Evolutionary conservation across 2,113 vertebrate species (phyloP).

Genomic region (Conger conger): DNA sequence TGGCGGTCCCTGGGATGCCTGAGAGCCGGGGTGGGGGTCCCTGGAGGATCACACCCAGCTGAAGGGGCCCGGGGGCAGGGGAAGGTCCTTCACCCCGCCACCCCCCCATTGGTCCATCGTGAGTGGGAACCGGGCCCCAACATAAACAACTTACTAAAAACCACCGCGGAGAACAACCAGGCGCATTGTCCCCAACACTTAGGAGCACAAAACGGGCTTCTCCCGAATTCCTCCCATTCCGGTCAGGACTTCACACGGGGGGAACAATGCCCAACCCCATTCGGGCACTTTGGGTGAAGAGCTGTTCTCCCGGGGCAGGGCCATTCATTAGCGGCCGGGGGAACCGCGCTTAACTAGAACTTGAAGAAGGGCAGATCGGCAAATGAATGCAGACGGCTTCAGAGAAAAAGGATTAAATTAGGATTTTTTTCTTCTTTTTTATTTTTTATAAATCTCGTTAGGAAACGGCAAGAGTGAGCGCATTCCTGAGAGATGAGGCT

Average conservation of each 20-base stretch:
- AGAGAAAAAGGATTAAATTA: neutral
- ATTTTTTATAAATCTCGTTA: constrained; percentile 25
- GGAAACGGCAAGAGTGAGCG: constrained; percentile 14
- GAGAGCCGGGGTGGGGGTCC: too few species aligned
- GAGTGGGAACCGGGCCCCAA: neutral
- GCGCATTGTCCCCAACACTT: constrained; percentile 13
- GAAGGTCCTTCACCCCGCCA: too few species aligned
- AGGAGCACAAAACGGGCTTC: neutral
- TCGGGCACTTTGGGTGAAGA: constrained; percentile 20
- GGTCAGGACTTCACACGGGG: constrained; percentile 14
- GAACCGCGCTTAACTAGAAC: constrained; percentile 17
- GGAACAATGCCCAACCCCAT: constrained; percentile 15
- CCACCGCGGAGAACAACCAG: neutral
- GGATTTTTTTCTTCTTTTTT: constrained; percentile 3
- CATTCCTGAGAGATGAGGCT: constrained; percentile 30
- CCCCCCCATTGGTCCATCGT: neutral
- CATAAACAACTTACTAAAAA: neutral
- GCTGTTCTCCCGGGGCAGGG: constrained; percentile 11
- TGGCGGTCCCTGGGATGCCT: too few species aligned
- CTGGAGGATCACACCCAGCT: too few species aligned
- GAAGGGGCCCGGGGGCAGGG: too few species aligned
- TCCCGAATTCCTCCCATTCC: constrained; percentile 22
- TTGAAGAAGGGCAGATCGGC: neutral
- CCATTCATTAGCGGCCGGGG: constrained; percentile 12
- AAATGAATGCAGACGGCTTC: neutral